A percentile compares a stretch with the other conserved stretches of the same genome.
These are phyloP conservation scores for Amyelois transitella DNA, from an alignment of 1,140 invertebrate genomes.

Conservation along the genomic window DNA sequence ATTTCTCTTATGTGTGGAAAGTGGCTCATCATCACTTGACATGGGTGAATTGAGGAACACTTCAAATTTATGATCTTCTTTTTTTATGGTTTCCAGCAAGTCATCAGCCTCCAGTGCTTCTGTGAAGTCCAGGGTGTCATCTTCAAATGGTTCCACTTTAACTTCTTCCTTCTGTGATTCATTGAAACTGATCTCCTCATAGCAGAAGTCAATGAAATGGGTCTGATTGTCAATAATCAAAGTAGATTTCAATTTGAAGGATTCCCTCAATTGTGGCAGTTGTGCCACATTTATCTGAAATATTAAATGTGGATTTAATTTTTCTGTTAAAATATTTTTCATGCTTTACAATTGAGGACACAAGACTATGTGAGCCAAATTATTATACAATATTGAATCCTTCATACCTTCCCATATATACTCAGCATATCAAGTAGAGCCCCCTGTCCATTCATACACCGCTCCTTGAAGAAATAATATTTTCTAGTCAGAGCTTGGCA, in stretches of 20 bases:
- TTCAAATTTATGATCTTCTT: slow-evolving; percentile 15
- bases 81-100: slow-evolving; percentile 21
- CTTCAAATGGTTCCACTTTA: slow-evolving; percentile 5
- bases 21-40: slow-evolving; percentile 12
- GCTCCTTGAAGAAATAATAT: slow-evolving; percentile 36
- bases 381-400: too few species aligned
- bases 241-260: background rate
- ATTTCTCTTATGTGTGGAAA: slow-evolving; percentile 11
- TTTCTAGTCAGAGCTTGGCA: slow-evolving; percentile 45
- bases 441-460: slow-evolving; percentile 37
- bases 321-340: too few species aligned
- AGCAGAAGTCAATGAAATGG: background rate
- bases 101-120: slow-evolving; percentile 7
- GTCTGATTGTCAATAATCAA: background rate
- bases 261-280: background rate
- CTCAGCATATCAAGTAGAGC: slow-evolving; percentile 28
- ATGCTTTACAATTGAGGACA: too few species aligned
- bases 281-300: background rate
- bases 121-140: background rate
- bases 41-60: background rate
- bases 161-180: background rate
- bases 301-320: background rate
- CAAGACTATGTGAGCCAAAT: too few species aligned
- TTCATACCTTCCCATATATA: slow-evolving; percentile 33
- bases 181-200: background rate